Evolutionary conservation across 2,113 vertebrate species (phyloP).

Genomic region (Oncorhynchus mykiss): DNA sequence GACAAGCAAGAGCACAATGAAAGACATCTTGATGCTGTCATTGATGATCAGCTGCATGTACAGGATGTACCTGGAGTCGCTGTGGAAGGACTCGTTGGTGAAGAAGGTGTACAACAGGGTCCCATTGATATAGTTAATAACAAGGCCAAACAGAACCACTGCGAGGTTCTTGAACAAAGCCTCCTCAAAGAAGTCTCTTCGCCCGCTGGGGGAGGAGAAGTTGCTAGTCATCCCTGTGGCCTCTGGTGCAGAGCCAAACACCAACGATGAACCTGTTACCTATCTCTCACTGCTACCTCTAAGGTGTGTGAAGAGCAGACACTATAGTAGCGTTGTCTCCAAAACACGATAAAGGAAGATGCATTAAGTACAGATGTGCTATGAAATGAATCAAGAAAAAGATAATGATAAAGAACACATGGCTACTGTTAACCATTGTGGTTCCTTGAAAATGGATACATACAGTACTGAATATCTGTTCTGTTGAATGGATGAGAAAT

Average conservation of each 20-base stretch:
- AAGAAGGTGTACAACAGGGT: slow-evolving; percentile 19
- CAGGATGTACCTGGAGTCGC: slow-evolving; percentile 17
- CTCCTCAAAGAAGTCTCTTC: slow-evolving; percentile 11
- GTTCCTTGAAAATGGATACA: background rate
- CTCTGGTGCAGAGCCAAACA: background rate
- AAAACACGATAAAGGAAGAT: background rate
- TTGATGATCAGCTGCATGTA: slow-evolving; percentile 30
- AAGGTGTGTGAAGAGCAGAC: background rate
- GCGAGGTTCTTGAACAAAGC: slow-evolving; percentile 10
- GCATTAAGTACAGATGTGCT: too few species aligned
- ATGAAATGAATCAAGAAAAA: background rate
- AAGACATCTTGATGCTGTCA: slow-evolving; percentile 15
- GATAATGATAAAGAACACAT: background rate
- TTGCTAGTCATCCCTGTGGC: too few species aligned
- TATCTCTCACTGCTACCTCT: background rate
- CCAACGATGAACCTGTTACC: background rate
- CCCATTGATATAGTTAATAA: slow-evolving; percentile 29
- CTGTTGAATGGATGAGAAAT: background rate
- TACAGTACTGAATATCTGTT: background rate
- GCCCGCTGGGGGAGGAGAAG: too few species aligned
- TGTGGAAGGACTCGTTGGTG: slow-evolving; percentile 6
- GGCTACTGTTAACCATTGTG: background rate
- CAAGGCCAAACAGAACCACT: slow-evolving; percentile 9
- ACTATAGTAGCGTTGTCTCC: background rate
- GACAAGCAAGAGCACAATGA: slow-evolving; percentile 10